Conservation (phyloP, 2,797 vertebrate genomes). For the Micrastur ruficollis region DNA sequence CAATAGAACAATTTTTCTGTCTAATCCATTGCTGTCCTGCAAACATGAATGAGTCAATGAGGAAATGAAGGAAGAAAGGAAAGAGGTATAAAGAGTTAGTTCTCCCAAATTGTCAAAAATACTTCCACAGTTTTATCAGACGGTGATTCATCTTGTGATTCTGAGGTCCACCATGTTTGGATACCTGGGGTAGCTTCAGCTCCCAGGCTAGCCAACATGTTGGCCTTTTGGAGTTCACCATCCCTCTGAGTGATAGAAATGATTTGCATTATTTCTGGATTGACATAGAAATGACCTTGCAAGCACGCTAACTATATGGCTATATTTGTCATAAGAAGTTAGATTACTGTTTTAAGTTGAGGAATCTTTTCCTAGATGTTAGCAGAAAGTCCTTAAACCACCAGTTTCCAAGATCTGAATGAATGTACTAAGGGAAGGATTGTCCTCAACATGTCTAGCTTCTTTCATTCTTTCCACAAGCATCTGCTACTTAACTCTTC, state of each 20-base stretch:
- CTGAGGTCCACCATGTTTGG: background rate
- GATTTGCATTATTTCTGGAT: background rate
- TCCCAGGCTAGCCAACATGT: rapidly evolving
- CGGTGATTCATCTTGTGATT: background rate
- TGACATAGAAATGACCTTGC: background rate
- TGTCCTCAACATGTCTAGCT: background rate
- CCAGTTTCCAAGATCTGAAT: background rate
- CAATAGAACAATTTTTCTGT: background rate
- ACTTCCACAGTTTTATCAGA: background rate
- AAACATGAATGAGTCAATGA: background rate
- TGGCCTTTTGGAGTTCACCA: background rate
- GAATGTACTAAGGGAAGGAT: background rate
- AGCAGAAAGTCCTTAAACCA: background rate
- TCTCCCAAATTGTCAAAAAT: background rate
- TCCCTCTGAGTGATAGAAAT: background rate
- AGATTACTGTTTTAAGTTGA: background rate
- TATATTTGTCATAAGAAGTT: background rate
- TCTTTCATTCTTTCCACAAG: background rate
- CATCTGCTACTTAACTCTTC: background rate
- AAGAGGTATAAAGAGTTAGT: background rate
- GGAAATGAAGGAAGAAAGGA: background rate
- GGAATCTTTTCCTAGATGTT: background rate
- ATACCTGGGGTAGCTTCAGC: background rate
- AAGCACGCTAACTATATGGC: background rate
- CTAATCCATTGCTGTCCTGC: background rate